Evolutionary conservation across 2,888 invertebrate genomes (phyloP).

Genomic region (Coenonympha glycerion): DNA sequence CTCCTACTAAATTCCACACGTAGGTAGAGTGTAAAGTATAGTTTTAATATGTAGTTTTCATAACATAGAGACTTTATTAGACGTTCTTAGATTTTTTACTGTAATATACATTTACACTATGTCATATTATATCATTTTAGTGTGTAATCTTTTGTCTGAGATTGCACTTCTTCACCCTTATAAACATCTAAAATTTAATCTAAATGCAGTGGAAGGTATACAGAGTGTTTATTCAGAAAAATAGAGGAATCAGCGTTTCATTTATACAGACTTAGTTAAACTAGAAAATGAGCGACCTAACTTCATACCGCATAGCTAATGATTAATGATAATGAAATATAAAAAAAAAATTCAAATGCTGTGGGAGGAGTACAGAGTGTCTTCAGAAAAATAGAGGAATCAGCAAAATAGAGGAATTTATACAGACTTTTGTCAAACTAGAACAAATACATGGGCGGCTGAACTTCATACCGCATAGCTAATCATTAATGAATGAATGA

Average conservation of each 20-base stretch:
- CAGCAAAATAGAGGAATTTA: too few species aligned
- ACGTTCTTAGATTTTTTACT: not conserved
- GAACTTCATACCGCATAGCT: too few species aligned
- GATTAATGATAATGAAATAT: slow-evolving; percentile 17
- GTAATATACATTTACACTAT: not conserved
- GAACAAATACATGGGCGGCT: too few species aligned
- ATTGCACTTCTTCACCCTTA: not conserved
- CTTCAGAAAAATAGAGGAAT: too few species aligned
- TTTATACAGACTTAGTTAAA: not conserved
- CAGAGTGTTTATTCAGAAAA: not conserved
- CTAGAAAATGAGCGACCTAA: not conserved
- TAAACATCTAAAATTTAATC: not conserved
- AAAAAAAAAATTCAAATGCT: too few species aligned
- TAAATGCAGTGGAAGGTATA: not conserved
- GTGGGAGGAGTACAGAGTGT: too few species aligned
- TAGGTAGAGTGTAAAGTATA: too few species aligned
- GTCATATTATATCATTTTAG: not conserved
- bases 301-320: slow-evolving; percentile 1
- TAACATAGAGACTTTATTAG: not conserved
- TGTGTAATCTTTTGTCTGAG: not conserved
- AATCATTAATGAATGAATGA: slow-evolving; percentile 18
- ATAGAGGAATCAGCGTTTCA: not conserved
- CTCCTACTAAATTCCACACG: too few species aligned
- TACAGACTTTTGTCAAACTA: too few species aligned
- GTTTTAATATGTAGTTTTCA: too few species aligned